Base-by-base conservation (phyloP, 2,888 invertebrate species). In the Julus scanicus region DNA sequence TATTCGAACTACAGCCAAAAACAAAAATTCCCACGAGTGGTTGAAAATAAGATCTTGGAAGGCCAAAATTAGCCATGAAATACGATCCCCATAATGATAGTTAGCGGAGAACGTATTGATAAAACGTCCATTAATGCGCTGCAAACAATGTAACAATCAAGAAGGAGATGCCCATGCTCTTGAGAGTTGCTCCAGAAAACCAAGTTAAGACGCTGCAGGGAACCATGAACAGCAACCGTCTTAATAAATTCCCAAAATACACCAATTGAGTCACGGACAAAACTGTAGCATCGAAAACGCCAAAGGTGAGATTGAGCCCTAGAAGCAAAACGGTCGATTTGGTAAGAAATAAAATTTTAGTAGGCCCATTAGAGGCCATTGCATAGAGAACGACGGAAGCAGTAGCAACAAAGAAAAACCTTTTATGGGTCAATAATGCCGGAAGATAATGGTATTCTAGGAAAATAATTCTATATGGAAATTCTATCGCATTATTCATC, bases 251-350 rank as follows among this genome's bases (percentile, higher is more conserved):
- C 80, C 80, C 80, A 37, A 80, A 80, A 37, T 9, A 37, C 37
- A 29, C 80, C 37, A 80, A n/a, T 80, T 80, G 80, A 29, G 80
- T 37, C 80, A 80, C 9, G 80, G 80, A 80, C 80, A 80, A 80
- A 80, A 80, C 80, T 29, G 37, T 80, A 37, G 80, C 80, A 80
- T 37, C 37, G 29, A 29, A 80, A 80, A 80, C 80, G 37, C 37
- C 37, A 80, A 80, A 80, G 80, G 80, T 80, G 80, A 80, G 37
- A 80, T 37, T 13, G 37, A 80, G 80, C 80, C 11, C 37, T 2
- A 37, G 80, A 80, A 80, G 80, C 80, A 80, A 80, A 80, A 80
- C 80, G 80, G 80, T 80, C 80, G 80, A 80, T 80, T 80, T 80
- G 80, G 80, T 80, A 37, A 80, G 80, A 80, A 37, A 80, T 80